Evolutionary conservation across 2,113 vertebrate species (phyloP).

Genomic region (Gobio gobio): DNA sequence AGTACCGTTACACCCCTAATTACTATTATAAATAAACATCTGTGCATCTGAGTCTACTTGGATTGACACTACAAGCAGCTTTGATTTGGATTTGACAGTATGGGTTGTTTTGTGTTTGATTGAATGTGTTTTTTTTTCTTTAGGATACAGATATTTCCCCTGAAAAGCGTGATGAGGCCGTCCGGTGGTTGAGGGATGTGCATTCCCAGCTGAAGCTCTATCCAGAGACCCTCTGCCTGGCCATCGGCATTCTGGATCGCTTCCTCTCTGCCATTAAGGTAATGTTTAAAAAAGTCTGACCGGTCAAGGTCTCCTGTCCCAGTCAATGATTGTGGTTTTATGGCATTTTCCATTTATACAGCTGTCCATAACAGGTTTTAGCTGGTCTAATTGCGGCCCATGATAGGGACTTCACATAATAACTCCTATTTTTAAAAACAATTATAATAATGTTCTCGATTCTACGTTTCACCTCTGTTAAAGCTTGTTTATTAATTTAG

Average conservation of each 20-base stretch:
- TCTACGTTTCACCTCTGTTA: background rate
- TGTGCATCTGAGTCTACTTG: background rate
- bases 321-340: slow-evolving; percentile 29
- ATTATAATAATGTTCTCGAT: background rate
- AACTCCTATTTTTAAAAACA: background rate
- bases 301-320: background rate
- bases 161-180: slow-evolving; percentile 93
- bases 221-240: slow-evolving; percentile 94
- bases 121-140: slow-evolving; percentile 23
- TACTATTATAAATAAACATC: background rate
- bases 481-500: background rate
- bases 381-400: background rate
- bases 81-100: background rate
- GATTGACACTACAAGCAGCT: background rate
- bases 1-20: background rate
- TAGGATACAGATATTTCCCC: slow-evolving; percentile 95
- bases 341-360: background rate
- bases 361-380: background rate
- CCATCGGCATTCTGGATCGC: slow-evolving; percentile 93
- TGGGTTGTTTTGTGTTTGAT: slow-evolving; percentile 24
- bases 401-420: background rate
- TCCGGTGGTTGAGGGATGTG: slow-evolving; percentile 91
- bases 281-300: slow-evolving; percentile 50
- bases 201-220: slow-evolving; percentile 90
- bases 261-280: slow-evolving; percentile 96